phyloP scores from a whole-genome alignment of 2,113 vertebrate genomes.

The Tinamus guttatus region DNA sequence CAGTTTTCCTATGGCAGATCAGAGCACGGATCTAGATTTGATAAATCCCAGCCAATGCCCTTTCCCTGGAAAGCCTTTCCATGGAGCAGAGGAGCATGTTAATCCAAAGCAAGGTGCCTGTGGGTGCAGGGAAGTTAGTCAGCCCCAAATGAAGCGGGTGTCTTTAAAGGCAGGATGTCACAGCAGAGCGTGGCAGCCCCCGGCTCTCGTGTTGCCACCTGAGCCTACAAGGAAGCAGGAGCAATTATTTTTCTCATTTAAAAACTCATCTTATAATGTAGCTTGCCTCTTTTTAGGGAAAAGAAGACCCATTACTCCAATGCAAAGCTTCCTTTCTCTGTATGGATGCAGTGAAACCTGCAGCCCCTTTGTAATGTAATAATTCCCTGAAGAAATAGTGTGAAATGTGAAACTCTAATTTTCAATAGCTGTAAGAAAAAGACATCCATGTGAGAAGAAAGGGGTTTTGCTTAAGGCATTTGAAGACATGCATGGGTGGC shows the following conservation, averaged over 20 bases:
- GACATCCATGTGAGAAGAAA: background rate
- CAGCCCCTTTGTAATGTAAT: background rate
- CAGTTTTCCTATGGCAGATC: background rate
- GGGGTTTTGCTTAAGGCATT: background rate
- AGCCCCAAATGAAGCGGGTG: background rate
- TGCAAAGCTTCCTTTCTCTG: background rate
- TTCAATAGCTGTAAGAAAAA: background rate
- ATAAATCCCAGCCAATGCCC: background rate
- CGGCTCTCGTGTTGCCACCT: too few species aligned
- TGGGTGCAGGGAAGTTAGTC: too few species aligned
- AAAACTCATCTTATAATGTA: background rate
- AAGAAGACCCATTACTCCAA: rapidly evolving
- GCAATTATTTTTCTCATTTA: background rate
- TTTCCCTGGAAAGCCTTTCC: background rate
- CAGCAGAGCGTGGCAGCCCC: background rate
- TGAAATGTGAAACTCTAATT: background rate
- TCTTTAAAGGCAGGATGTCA: background rate
- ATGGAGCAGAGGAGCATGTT: rapidly evolving
- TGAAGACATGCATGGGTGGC: background rate
- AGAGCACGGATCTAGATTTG: background rate
- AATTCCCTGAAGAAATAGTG: background rate
- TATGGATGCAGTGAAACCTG: background rate
- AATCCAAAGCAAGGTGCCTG: too few species aligned
- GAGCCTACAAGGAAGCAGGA: background rate
- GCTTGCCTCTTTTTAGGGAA: background rate